Conservation (phyloP, 2,888 invertebrate species). For the Eupithecia dodoneata region DNA sequence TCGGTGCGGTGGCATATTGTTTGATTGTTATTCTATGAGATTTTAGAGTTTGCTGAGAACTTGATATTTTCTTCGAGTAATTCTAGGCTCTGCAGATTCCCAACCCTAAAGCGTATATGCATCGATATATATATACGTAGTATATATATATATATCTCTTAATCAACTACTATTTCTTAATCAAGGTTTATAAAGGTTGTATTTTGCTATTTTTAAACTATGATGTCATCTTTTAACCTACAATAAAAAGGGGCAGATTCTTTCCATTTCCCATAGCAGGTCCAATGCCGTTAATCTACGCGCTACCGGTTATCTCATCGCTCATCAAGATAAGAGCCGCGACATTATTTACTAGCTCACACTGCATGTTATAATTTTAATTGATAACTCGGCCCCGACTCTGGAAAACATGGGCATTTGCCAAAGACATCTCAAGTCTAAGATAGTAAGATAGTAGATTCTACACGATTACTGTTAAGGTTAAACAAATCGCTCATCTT, state of each 20-base stretch:
- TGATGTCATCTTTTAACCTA: neutral
- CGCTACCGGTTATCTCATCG: slow-evolving; percentile 57
- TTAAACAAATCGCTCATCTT: too few relatives aligned
- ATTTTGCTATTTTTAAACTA: neutral
- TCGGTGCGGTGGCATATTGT: slow-evolving; percentile 9
- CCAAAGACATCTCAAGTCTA: neutral
- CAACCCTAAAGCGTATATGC: neutral
- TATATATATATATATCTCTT: too few relatives aligned
- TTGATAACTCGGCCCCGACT: slow-evolving; percentile 33
- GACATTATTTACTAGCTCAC: slow-evolving; percentile 49
- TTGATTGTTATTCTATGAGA: neutral
- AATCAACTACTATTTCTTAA: too few relatives aligned
- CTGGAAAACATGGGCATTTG: neutral
- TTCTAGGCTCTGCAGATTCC: neutral
- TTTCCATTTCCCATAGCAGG: neutral
- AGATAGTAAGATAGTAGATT: neutral
- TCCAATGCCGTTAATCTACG: slow-evolving; percentile 45
- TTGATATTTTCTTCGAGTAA: neutral
- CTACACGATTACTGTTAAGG: neutral
- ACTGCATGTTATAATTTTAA: slow-evolving; percentile 33
- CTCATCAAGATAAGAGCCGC: slow-evolving; percentile 66
- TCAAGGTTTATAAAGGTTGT: neutral
- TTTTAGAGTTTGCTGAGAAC: neutral
- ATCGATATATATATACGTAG: too few relatives aligned
- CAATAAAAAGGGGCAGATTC: neutral